These are phyloP conservation scores for Trichopoda pennipes DNA, from an alignment of 2,888 invertebrate species.

Conservation along the genomic window DNA sequence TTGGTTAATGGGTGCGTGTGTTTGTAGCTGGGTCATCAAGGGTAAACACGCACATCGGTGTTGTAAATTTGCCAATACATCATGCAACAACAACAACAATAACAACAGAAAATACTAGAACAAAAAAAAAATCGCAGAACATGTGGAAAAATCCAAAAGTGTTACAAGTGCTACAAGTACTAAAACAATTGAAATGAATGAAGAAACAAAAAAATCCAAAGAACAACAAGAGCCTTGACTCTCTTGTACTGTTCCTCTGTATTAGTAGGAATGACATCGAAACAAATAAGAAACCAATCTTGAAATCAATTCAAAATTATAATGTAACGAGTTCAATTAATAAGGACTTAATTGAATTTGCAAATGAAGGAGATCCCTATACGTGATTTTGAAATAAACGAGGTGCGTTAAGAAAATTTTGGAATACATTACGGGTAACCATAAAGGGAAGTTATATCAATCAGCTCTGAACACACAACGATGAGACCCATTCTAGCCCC, in stretches of 20 bases:
- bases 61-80: conserved; percentile 44
- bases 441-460: too few relatives aligned
- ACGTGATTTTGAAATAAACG: background rate
- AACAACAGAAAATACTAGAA: background rate
- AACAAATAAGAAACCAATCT: conserved; percentile 1
- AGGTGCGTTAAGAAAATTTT: background rate
- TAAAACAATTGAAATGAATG: conserved; percentile 28
- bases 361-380: background rate
- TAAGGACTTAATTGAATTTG: background rate
- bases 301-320: conserved; percentile 28
- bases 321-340: background rate
- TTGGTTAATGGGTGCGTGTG: conserved; percentile 27
- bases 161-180: conserved; percentile 63
- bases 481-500: too few relatives aligned
- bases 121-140: conserved; percentile 3
- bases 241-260: conserved; percentile 20
- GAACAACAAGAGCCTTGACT: conserved; percentile 51
- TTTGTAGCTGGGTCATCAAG: conserved; percentile 60
- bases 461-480: too few relatives aligned
- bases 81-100: background rate
- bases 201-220: conserved; percentile 13
- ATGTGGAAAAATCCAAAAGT: conserved; percentile 43
- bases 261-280: conserved; percentile 20
- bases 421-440: background rate
- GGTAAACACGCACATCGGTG: conserved; percentile 55